Evolutionary conservation across 2,888 invertebrate genomes (phyloP).

Genomic region (Erpobdella octoculata): DNA sequence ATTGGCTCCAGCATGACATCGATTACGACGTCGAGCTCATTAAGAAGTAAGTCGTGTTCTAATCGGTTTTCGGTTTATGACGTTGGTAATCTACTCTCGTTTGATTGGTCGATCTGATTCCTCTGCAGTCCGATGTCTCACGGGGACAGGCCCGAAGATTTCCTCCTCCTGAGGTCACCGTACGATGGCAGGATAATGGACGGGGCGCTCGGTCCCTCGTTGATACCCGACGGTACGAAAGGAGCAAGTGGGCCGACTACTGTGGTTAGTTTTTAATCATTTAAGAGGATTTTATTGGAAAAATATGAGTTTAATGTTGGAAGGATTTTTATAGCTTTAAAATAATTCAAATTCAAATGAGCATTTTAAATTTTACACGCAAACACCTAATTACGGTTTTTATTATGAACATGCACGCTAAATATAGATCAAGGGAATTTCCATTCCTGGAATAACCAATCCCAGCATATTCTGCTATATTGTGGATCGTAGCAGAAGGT

Average conservation of each 20-base stretch:
- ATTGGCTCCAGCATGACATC: slow-evolving; percentile 85
- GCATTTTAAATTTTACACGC: too few relatives aligned
- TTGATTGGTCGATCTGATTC: not conserved
- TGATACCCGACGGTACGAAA: not conserved
- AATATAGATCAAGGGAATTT: slow-evolving; percentile 79
- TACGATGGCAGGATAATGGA: slow-evolving; percentile 54
- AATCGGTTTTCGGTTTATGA: not conserved
- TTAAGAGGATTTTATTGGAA: not conserved
- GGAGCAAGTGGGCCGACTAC: not conserved
- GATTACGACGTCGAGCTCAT: slow-evolving; percentile 78
- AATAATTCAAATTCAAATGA: too few relatives aligned
- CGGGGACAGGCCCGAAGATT: slow-evolving; percentile 51
- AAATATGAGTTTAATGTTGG: not conserved
- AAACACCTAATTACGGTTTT: not conserved
- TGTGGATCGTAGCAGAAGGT: slow-evolving; percentile 77
- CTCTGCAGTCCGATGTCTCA: slow-evolving; percentile 28
- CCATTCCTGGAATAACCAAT: slow-evolving; percentile 91
- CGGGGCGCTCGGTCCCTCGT: not conserved
- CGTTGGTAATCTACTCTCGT: not conserved
- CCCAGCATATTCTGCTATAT: slow-evolving; percentile 89
- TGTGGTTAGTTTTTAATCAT: slow-evolving; percentile 4
- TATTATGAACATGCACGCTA: not conserved
- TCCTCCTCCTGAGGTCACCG: slow-evolving; percentile 77
- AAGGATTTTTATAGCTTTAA: not conserved
- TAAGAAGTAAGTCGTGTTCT: slow-evolving; percentile 23